Conservation (phyloP, 2,113 vertebrate species). For the Gallinago paraguaiae region DNA sequence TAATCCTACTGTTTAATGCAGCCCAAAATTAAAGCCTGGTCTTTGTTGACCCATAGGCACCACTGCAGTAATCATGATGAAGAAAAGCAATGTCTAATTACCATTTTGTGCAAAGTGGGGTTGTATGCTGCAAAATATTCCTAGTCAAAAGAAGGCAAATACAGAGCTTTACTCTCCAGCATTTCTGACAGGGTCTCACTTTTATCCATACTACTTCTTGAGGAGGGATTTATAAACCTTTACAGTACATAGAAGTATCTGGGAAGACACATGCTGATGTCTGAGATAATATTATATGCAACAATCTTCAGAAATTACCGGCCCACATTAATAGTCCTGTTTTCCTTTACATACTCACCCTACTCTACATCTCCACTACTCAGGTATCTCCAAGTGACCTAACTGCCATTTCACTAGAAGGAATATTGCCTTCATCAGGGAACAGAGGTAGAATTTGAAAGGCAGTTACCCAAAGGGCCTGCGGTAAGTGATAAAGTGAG, state of each 20-base stretch:
- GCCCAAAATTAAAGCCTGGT: background rate
- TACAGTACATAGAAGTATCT: background rate
- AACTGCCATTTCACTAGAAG: background rate
- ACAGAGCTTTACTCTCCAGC: background rate
- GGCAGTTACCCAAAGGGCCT: background rate
- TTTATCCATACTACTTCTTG: background rate
- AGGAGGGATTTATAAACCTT: background rate
- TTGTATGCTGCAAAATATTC: background rate
- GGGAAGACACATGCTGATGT: background rate
- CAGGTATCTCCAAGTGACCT: background rate
- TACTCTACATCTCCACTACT: background rate
- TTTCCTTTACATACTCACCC: background rate
- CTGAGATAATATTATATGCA: background rate
- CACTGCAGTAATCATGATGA: background rate
- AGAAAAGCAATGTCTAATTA: background rate
- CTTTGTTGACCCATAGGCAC: background rate
- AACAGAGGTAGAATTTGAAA: background rate
- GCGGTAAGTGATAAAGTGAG: background rate
- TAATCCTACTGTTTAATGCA: background rate
- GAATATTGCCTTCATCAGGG: background rate
- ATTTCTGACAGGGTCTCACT: background rate
- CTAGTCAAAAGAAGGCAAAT: background rate
- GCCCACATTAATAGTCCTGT: background rate
- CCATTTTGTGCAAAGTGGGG: background rate
- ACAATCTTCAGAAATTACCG: background rate